These are phyloP conservation scores for Crotalus tigris DNA, from an alignment of 2,113 vertebrate genomes.

Conservation along the genomic window DNA sequence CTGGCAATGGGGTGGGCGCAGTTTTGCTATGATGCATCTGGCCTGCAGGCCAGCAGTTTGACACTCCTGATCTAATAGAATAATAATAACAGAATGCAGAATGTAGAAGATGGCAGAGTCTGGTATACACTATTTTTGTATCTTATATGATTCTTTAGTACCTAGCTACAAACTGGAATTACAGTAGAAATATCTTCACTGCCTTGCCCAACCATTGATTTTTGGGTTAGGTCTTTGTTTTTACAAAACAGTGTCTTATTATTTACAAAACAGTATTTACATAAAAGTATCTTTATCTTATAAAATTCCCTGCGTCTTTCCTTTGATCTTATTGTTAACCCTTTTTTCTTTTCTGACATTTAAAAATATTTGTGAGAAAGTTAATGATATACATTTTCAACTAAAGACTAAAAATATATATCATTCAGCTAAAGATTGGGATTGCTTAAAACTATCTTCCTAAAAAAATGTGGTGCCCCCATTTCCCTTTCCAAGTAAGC, in stretches of 20 bases:
- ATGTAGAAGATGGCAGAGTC: background rate
- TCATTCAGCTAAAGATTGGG: background rate
- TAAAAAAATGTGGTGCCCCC: background rate
- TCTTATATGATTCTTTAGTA: background rate
- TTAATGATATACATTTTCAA: conserved; percentile 6
- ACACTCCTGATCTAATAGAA: background rate
- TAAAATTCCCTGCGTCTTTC: background rate
- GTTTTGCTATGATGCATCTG: too few relatives aligned
- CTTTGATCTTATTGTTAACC: background rate
- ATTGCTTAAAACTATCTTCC: conserved; percentile 11
- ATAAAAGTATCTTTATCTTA: background rate
- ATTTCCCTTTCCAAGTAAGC: background rate
- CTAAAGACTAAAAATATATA: background rate
- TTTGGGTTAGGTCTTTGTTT: background rate
- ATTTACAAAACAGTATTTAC: background rate
- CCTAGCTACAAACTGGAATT: background rate
- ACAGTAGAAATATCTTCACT: background rate
- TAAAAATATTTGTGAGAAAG: conserved; percentile 37
- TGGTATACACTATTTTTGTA: background rate
- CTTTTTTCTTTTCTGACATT: conserved; percentile 4
- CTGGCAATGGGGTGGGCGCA: too few relatives aligned
- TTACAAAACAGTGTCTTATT: background rate
- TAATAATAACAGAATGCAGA: background rate
- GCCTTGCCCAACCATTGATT: background rate
- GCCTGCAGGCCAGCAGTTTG: too few relatives aligned